Percentiles rank a stretch among this genome's conserved stretches.
phyloP scores from a whole-genome alignment of 2,888 invertebrate genomes.

The Amaurobius ferox region DNA sequence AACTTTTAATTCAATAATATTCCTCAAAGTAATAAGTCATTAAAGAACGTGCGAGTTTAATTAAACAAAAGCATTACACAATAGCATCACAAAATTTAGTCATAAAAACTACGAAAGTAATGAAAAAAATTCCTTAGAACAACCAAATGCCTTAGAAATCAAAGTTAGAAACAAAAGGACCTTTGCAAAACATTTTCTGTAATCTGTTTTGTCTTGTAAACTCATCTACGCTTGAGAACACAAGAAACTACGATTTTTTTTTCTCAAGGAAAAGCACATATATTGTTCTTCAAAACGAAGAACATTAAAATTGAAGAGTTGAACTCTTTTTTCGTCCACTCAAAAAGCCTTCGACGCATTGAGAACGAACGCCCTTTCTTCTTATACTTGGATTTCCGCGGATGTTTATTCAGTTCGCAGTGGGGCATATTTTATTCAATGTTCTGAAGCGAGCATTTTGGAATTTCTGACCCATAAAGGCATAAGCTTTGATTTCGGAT shows the following conservation, averaged over 20 bases:
- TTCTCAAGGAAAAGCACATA: not conserved
- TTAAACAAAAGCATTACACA: not conserved
- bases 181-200: not conserved
- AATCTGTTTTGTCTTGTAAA: not conserved
- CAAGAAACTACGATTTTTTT: not conserved
- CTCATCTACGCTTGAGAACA: not conserved
- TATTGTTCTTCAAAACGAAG: not conserved
- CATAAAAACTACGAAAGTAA: not conserved
- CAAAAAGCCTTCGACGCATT: not conserved
- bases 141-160: no score
- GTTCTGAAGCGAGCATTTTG: not conserved
- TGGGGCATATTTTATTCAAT: constrained; percentile 1
- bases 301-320: constrained; percentile 18
- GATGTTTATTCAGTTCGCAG: constrained; percentile 1
- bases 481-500: no score
- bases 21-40: no score
- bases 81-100: not conserved
- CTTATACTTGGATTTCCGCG: not conserved
- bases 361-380: not conserved
- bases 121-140: not conserved
- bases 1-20: no score
- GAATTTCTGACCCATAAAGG: not conserved
- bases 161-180: not conserved
- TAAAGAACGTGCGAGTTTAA: not conserved
- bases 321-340: not conserved